These are phyloP conservation scores for Trididemnum clinides DNA, from an alignment of 23 tunicate genomes.

Conservation along the genomic window DNA sequence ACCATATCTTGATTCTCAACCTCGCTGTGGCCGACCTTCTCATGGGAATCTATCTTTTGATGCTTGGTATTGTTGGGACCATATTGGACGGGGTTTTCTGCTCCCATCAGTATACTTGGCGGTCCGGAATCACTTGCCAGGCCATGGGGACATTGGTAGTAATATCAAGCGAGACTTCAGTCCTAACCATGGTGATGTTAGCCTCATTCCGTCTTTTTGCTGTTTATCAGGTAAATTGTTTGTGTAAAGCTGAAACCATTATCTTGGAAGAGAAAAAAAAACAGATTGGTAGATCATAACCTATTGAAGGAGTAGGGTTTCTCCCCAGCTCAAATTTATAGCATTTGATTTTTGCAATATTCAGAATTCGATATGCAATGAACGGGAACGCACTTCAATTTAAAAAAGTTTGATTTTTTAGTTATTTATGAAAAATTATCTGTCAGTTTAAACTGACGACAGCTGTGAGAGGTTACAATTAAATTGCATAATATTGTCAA, in stretches of 20 bases:
- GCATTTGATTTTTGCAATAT: not conserved
- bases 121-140: not conserved
- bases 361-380: not conserved
- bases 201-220: slow-evolving; percentile 1
- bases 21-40: not conserved
- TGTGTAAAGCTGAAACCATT: not conserved
- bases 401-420: too few species aligned
- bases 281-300: too few species aligned
- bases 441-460: too few species aligned
- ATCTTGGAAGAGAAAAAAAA: not conserved
- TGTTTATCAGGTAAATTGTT: not conserved
- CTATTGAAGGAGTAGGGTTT: too few species aligned
- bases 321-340: not conserved
- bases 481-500: too few species aligned
- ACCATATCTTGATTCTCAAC: not conserved
- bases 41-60: not conserved
- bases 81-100: not conserved
- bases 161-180: slow-evolving; percentile 3
- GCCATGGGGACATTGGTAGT: not conserved
- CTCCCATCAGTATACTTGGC: not conserved
- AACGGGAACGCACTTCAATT: not conserved
- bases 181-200: not conserved
- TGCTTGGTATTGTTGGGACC: not conserved
- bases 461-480: too few species aligned
- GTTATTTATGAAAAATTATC: too few species aligned